phyloP scores from a whole-genome alignment of 2,113 vertebrate species.

The Dasypus novemcinctus region DNA sequence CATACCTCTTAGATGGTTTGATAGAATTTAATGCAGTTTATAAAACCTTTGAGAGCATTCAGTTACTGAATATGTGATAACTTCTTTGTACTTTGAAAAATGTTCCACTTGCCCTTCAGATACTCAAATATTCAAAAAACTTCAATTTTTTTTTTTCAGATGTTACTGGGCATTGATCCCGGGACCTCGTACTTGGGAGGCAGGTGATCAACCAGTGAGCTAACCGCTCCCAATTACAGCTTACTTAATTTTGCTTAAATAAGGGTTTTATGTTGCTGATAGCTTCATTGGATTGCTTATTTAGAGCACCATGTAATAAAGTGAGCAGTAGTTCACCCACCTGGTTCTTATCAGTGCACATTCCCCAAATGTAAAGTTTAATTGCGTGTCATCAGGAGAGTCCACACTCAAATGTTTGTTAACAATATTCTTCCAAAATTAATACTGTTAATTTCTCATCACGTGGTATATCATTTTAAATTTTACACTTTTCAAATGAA shows the following conservation, averaged over 20 bases:
- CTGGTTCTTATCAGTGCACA: not conserved
- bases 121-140: not conserved
- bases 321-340: not conserved
- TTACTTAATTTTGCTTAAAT: conserved; percentile 38
- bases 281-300: not conserved
- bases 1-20: not conserved
- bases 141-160: no score
- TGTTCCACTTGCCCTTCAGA: conserved; percentile 14
- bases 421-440: conserved; percentile 64
- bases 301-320: not conserved
- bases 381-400: not conserved
- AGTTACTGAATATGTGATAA: conserved; percentile 5
- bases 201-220: no score
- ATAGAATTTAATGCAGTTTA: conserved; percentile 33
- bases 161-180: no score
- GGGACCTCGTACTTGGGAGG: no score
- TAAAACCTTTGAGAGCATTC: conserved; percentile 46
- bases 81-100: conserved; percentile 48
- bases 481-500: conserved; percentile 63
- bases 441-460: not conserved
- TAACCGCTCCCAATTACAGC: not conserved
- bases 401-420: not conserved
- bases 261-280: conserved; percentile 47
- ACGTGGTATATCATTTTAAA: conserved; percentile 52
- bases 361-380: not conserved